Percentiles rank a stretch among this genome's conserved stretches.
phyloP scores from a whole-genome alignment of 2,888 invertebrate genomes.

The Osmoderma eremita region DNA sequence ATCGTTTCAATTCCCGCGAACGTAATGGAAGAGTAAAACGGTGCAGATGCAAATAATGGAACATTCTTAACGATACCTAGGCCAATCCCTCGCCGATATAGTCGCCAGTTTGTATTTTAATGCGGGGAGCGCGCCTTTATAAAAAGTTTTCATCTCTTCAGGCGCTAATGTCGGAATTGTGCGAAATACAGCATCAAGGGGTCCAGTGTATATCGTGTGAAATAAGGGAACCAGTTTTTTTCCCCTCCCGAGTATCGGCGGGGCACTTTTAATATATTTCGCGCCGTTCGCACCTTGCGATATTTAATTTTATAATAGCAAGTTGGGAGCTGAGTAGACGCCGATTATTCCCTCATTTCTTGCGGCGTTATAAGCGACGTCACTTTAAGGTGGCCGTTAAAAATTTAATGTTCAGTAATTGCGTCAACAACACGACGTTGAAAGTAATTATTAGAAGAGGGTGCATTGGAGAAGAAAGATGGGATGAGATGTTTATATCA shows the following conservation, averaged over 20 bases:
- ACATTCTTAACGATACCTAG: conserved; percentile 62
- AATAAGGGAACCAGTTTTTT: conserved; percentile 43
- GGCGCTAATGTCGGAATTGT: conserved; percentile 61
- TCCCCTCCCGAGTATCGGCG: conserved; percentile 44
- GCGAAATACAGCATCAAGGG: conserved; percentile 56
- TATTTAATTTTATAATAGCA: conserved; percentile 51
- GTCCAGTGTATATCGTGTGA: no score
- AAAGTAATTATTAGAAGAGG: conserved; percentile 14
- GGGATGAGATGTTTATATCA: no score
- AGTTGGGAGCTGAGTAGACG: conserved; percentile 50
- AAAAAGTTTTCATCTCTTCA: conserved; percentile 56
- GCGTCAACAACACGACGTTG: conserved; percentile 42
- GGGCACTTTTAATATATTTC: conserved; percentile 49
- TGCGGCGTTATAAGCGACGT: not conserved
- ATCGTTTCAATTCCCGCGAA: conserved; percentile 31
- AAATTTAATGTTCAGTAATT: conserved; percentile 60
- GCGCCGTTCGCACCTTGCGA: conserved; percentile 60
- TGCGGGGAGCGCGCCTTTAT: conserved; percentile 55
- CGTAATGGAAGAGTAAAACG: conserved; percentile 52
- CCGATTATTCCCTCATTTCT: conserved; percentile 57
- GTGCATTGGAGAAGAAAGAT: not conserved
- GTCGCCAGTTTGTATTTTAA: conserved; percentile 57
- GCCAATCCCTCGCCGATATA: conserved; percentile 45
- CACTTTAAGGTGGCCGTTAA: conserved; percentile 59
- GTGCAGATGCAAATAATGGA: conserved; percentile 64